Evolutionary conservation across 2,113 vertebrate species (phyloP).

Genomic region (Stictonetta naevosa): DNA sequence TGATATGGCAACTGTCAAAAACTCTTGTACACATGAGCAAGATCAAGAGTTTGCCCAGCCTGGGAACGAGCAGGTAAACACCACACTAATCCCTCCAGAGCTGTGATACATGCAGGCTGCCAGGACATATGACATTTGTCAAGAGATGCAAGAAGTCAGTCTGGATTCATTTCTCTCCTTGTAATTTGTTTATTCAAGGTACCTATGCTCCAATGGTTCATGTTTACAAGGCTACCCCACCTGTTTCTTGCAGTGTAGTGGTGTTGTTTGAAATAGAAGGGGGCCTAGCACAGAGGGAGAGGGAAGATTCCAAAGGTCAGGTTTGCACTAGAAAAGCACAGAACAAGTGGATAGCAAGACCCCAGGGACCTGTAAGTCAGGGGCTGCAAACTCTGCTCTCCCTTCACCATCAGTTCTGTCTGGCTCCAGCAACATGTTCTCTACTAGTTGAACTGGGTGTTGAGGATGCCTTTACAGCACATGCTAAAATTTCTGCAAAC

Average conservation of each 20-base stretch:
- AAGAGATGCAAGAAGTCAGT: background rate
- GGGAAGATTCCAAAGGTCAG: background rate
- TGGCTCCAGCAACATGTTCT: background rate
- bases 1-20: slow-evolving; percentile 22
- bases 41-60: slow-evolving; percentile 24
- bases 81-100: background rate
- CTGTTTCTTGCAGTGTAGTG: background rate
- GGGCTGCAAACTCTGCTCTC: background rate
- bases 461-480: background rate
- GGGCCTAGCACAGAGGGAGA: background rate
- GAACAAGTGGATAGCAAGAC: background rate
- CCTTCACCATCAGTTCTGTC: background rate
- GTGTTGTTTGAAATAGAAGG: background rate
- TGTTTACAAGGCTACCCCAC: background rate
- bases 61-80: slow-evolving; percentile 51
- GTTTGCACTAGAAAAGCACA: background rate
- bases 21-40: background rate
- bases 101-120: background rate
- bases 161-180: background rate
- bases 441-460: background rate
- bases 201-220: background rate
- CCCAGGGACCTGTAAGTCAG: background rate
- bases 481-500: background rate
- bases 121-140: background rate
- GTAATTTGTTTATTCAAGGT: slow-evolving; percentile 36